These are phyloP conservation scores for Psix sp. DNA, from an alignment of 1,140 invertebrate genomes.

Conservation along the genomic window DNA sequence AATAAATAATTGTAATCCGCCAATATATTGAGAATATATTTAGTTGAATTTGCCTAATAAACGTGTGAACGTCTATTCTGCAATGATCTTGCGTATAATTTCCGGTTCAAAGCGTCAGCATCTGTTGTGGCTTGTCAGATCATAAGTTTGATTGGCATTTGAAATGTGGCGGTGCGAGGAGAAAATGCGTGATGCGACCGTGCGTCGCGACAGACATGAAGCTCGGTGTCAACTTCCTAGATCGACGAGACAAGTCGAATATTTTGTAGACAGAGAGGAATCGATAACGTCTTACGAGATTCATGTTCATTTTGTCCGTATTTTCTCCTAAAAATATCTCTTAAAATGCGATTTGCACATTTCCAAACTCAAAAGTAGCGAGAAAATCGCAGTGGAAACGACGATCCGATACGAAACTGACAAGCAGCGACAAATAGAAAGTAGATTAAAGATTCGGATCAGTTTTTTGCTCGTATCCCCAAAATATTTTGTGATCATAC, in stretches of 20 bases:
- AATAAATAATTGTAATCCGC: too few species aligned
- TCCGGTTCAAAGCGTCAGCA: conserved; percentile 40
- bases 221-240: conserved; percentile 33
- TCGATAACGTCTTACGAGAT: conserved; percentile 32
- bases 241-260: conserved; percentile 49
- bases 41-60: conserved; percentile 17
- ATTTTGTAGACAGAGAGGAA: conserved; percentile 37
- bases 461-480: too few species aligned
- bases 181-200: conserved; percentile 45
- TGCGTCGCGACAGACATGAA: conserved; percentile 47
- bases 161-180: conserved; percentile 36
- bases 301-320: conserved; percentile 3
- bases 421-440: too few species aligned
- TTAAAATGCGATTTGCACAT: too few species aligned
- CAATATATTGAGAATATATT: too few species aligned
- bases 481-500: too few species aligned
- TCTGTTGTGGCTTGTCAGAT: conserved; percentile 57
- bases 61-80: conserved; percentile 9
- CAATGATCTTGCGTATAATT: conserved; percentile 53
- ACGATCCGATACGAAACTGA: too few species aligned
- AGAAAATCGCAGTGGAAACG: too few species aligned
- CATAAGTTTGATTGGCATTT: conserved; percentile 56
- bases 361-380: too few species aligned
- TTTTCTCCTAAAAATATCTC: conserved; percentile 18
- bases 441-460: too few species aligned